Base-by-base conservation (phyloP, 1,140 invertebrate genomes). In the Sycobia sp. region DNA sequence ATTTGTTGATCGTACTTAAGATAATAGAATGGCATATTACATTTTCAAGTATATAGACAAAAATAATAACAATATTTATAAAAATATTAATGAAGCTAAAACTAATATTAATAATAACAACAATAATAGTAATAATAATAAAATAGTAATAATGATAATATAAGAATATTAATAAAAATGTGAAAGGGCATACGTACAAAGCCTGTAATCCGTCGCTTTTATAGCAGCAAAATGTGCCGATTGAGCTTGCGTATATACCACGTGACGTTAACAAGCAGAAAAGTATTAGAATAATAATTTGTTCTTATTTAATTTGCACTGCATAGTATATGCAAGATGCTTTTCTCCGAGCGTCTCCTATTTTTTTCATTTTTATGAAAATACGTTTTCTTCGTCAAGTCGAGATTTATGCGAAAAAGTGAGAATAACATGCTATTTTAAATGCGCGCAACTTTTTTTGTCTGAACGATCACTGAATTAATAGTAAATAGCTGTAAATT, bases 61-160 rank as follows among this genome's bases (percentile, higher is more conserved):
- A 62, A 14, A 18, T 50, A 49, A 14, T 56, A 63, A 39, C 25
- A 23, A 56, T 50, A 50, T 56, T 62, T 47, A 34, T 32, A 41
- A 59, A 49, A 59, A 62, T 39, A 43, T 25, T 25, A 14, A 34
- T 11, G 11, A 32, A 7, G 11, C 1, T n/a, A n/a, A 29, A 27
- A 13, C n/a, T 47, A n/a, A 27, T 9, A 47, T 39, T 55, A 51
- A 38, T 46, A 16, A 47, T 62, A 46, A 39, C n/a, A 4, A 54
- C 55, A 47, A 54, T 53, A 51, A 32, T 22, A 36, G 4, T 38
- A 27, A 38, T 47, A 27, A 46, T 20, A 18, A 27, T 32, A 32
- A 4, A 7, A 32, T 7, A 32, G 5, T 32, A 32, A 32, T 25
- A 38, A 39, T 49, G 49, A 59, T 39, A 36, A 59, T 53, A n/a